Percentiles rank a stretch among this genome's conserved stretches.
These are phyloP conservation scores for Bettongia penicillata DNA, from an alignment of 2,113 vertebrate genomes.

Conservation along the genomic window DNA sequence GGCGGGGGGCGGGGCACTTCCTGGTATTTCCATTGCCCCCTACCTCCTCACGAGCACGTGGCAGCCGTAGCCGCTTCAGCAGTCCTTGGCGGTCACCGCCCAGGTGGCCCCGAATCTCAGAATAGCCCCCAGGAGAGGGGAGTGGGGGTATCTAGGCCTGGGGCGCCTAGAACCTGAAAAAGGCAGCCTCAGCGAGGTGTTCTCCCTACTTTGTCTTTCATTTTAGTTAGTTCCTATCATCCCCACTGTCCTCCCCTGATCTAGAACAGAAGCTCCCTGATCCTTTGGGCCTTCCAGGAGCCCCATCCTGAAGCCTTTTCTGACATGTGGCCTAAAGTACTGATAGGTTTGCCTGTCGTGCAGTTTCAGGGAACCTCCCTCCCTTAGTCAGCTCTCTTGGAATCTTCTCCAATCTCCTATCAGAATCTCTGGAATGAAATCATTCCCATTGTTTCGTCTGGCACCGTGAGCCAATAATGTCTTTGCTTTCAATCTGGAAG, in stretches of 20 bases:
- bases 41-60: too few relatives aligned
- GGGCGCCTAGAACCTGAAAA: neutral
- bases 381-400: neutral
- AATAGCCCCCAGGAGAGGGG: too few relatives aligned
- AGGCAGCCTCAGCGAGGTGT: fast-evolving
- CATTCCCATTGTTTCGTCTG: neutral
- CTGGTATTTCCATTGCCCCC: neutral
- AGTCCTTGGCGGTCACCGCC: neutral
- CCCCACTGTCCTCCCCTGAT: conserved; percentile 5
- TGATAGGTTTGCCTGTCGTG: neutral
- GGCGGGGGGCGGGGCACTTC: neutral
- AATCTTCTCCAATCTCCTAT: neutral
- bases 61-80: neutral
- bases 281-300: neutral
- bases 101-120: neutral
- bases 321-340: neutral
- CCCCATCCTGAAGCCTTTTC: neutral
- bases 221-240: neutral
- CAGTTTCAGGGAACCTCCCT: neutral
- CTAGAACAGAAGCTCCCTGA: neutral
- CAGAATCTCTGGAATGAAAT: neutral
- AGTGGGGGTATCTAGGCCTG: neutral
- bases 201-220: neutral
- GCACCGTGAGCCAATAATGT: neutral
- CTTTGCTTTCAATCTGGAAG: neutral